Evolutionary conservation across 2,888 invertebrate genomes (phyloP), one percentile per base, ranked within the genome.

Genomic region (Anthophora plumipes): DNA sequence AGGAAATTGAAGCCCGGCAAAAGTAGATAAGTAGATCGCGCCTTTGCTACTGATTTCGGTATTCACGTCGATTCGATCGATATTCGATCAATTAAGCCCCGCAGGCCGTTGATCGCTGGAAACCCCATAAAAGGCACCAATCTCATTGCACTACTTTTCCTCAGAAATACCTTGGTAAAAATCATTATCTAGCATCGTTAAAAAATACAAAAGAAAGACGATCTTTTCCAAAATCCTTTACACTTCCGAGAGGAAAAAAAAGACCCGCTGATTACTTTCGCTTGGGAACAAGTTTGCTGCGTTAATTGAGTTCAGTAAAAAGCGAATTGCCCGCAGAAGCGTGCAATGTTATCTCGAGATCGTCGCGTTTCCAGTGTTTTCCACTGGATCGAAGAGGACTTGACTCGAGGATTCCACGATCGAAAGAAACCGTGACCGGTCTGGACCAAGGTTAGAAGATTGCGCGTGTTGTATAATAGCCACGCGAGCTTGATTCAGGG

Each of bases 381-480:
- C 20, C n/a, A 37, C n/a, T 5, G 43, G n/a, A 63, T 63, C 12
- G 20, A 20, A 46, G 7, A 2, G 9, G 14, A 0, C 31, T 31
- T 46, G n/a, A 20, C 25, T 39, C 12, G 41, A 17, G 39, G 37
- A 72, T 17, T 39, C 22, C 20, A 1, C 14, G 54, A 14, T 46
- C n/a, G 31, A 43, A 75, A 64, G 50, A 70, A 78, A 74, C 74
- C 68, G 48, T 68, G 48, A 75, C 66, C n/a, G 20, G 76, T 57
- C 71, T 59, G 82, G 75, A 74, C 85, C 86, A 88, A 88, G 86
- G 85, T 86, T 85, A 79, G 57, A 67, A 79, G 80, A 80, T 85
- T 71, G 76, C 77, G 73, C 59, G 74, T 68, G 85, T 87, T 88
- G 86, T 87, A 85, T 86, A 87, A 88, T 83, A 82, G 68, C 67